phyloP scores from a whole-genome alignment of 2,888 invertebrate species.

The Andrena minutula region DNA sequence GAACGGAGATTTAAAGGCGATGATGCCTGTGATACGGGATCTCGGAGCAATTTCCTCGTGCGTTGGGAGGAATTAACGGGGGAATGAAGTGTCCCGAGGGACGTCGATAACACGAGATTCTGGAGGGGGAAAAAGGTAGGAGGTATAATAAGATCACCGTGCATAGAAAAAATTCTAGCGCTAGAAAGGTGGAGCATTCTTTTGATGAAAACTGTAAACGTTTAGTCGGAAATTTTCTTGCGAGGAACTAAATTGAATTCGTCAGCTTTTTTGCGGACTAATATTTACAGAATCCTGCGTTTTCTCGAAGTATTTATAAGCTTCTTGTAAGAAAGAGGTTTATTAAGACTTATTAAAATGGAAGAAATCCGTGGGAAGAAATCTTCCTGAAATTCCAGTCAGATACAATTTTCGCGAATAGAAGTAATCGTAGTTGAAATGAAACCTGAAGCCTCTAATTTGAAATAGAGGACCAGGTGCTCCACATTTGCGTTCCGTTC shows the following conservation, averaged over 20 bases:
- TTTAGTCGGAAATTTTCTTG: slow-evolving; percentile 31
- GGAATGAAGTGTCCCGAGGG: slow-evolving; percentile 1
- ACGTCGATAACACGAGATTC: not conserved
- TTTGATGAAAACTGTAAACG: slow-evolving; percentile 27
- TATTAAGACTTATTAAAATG: too few relatives aligned
- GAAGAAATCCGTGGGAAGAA: too few relatives aligned
- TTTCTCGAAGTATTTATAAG: too few relatives aligned
- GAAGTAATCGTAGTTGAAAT: too few relatives aligned
- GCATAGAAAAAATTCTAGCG: slow-evolving; percentile 4
- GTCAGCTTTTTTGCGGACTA: not conserved
- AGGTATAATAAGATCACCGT: slow-evolving; percentile 6
- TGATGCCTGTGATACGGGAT: not conserved
- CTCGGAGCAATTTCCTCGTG: slow-evolving; percentile 6
- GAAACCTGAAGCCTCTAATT: too few relatives aligned
- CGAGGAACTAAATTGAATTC: slow-evolving; percentile 8
- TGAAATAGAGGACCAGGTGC: too few relatives aligned
- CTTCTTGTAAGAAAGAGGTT: too few relatives aligned
- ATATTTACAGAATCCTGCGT: too few relatives aligned
- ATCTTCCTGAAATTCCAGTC: too few relatives aligned
- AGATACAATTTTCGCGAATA: too few relatives aligned
- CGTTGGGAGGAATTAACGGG: not conserved
- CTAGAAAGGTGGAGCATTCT: not conserved
- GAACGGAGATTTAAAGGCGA: not conserved
- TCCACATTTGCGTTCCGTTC: not conserved
- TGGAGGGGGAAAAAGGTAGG: not conserved